A percentile compares a stretch with the other conserved stretches of the same genome.
phyloP scores from a whole-genome alignment of 2,888 invertebrate species.

The Tricholauxania praeusta region DNA sequence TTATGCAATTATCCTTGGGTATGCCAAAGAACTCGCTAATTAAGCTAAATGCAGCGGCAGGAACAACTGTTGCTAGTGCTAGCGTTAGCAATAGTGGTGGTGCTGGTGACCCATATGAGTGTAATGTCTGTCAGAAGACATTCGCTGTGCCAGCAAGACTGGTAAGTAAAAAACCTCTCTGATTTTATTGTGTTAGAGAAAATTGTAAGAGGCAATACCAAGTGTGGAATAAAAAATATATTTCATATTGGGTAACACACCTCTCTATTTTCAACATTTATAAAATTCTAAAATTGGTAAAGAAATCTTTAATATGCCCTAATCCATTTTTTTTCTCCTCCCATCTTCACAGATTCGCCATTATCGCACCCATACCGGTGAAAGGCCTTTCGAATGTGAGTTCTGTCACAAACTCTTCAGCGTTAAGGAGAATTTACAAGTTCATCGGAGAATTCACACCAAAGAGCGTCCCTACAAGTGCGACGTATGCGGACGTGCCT shows the following conservation, averaged over 20 bases:
- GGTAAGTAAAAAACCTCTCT: slow-evolving; percentile 61
- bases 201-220: neutral
- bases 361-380: slow-evolving; percentile 91
- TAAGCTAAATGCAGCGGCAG: slow-evolving; percentile 51
- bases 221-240: neutral
- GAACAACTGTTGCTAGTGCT: slow-evolving; percentile 19
- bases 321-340: neutral
- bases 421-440: slow-evolving; percentile 92
- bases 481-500: slow-evolving; percentile 87
- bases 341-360: slow-evolving; percentile 72
- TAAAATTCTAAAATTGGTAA: neutral
- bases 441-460: slow-evolving; percentile 89
- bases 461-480: slow-evolving; percentile 93
- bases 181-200: neutral
- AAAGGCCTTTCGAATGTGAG: slow-evolving; percentile 91
- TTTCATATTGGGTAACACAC: too few species aligned
- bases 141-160: slow-evolving; percentile 91
- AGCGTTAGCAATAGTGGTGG: slow-evolving; percentile 48
- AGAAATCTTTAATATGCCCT: too few species aligned
- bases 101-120: slow-evolving; percentile 82
- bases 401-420: slow-evolving; percentile 93
- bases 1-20: slow-evolving; percentile 48
- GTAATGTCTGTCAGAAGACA: slow-evolving; percentile 90
- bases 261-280: too few species aligned
- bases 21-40: slow-evolving; percentile 65